Conservation (phyloP, 1,140 invertebrate species). For the Popillia japonica region DNA sequence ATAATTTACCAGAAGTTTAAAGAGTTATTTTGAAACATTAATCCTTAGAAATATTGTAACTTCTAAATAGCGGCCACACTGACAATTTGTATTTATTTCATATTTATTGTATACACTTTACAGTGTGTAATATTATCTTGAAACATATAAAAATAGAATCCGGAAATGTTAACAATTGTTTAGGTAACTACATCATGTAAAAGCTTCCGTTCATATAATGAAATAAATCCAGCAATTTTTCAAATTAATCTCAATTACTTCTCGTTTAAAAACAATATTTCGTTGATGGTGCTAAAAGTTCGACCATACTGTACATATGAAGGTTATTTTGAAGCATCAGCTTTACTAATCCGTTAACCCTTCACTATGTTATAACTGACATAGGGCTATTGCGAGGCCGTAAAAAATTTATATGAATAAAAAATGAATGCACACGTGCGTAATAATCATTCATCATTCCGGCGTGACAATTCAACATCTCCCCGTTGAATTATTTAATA, state of each 20-base stretch:
- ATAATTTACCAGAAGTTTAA: no score
- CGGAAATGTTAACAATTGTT: no score
- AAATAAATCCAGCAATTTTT: neutral
- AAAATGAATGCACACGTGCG: neutral
- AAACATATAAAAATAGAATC: no score
- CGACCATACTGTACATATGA: neutral
- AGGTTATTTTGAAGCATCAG: neutral
- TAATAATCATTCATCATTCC: constrained; percentile 19
- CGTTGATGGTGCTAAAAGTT: neutral
- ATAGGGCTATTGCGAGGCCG: neutral
- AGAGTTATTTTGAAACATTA: no score
- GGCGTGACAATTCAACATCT: constrained; percentile 20
- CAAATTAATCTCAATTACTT: neutral
- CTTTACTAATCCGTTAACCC: neutral
- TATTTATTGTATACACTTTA: no score
- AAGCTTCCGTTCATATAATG: no score
- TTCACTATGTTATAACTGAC: constrained; percentile 3
- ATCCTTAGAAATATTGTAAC: no score
- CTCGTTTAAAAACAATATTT: neutral
- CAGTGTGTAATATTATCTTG: no score
- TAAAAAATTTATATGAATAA: constrained; percentile 13
- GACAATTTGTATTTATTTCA: no score
- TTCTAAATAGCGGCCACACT: no score
- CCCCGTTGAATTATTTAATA: constrained; percentile 13
- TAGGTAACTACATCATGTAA: no score